Conservation (phyloP, 2,797 vertebrate genomes). For the Chelidonichthys spinosus region DNA sequence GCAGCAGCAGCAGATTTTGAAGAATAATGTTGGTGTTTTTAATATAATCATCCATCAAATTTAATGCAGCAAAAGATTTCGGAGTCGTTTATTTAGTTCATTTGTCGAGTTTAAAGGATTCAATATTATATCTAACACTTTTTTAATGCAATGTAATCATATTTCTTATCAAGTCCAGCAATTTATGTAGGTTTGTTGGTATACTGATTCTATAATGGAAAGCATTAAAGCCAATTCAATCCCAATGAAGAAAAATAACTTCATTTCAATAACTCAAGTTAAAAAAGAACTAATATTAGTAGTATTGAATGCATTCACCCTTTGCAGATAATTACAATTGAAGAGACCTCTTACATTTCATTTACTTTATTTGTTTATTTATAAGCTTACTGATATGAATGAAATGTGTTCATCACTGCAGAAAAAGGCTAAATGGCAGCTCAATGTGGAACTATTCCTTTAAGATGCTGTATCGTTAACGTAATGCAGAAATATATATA, state of each 20-base stretch:
- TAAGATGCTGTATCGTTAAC: too few relatives aligned
- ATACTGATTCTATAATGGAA: background rate
- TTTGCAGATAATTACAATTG: background rate
- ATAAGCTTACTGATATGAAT: background rate
- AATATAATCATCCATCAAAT: background rate
- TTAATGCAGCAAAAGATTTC: background rate
- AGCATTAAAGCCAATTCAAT: background rate
- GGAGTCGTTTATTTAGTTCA: background rate
- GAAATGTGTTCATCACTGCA: too few relatives aligned
- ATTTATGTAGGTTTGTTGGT: background rate
- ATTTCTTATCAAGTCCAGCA: background rate
- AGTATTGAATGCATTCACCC: background rate
- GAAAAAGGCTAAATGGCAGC: too few relatives aligned
- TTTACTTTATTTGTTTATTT: background rate
- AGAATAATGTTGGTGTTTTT: background rate
- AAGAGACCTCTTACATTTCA: background rate
- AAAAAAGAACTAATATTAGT: background rate
- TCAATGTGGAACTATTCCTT: too few relatives aligned
- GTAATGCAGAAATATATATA: too few relatives aligned
- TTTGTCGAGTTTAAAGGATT: background rate
- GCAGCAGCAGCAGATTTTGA: background rate
- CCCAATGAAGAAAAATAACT: background rate
- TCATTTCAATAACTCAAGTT: too few relatives aligned
- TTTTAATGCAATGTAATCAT: background rate
- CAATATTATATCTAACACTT: background rate